These are phyloP conservation scores for Stictonetta naevosa DNA, from an alignment of 2,113 vertebrate genomes.

Conservation along the genomic window DNA sequence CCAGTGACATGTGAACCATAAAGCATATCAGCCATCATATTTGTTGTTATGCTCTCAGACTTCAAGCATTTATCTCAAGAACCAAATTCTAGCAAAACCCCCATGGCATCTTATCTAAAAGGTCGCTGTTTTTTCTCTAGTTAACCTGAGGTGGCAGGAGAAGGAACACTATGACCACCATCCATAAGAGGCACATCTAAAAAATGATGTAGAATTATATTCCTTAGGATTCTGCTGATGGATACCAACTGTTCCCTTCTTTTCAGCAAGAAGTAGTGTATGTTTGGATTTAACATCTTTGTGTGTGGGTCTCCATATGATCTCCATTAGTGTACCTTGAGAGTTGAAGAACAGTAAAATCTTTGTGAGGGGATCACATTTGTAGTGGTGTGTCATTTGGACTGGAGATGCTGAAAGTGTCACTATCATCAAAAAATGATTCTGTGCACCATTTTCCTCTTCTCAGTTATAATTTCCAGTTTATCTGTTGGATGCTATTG, in stretches of 20 bases:
- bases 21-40: background rate
- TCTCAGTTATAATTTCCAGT: background rate
- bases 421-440: background rate
- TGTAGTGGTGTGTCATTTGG: background rate
- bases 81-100: background rate
- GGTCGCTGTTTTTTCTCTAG: background rate
- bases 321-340: background rate
- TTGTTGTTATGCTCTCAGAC: background rate
- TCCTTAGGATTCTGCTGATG: background rate
- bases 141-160: background rate
- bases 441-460: background rate
- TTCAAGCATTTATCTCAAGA: background rate
- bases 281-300: background rate
- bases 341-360: background rate
- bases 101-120: background rate
- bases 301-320: background rate
- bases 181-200: background rate
- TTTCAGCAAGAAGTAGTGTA: background rate
- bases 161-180: background rate
- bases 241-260: background rate
- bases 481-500: background rate
- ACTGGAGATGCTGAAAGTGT: background rate
- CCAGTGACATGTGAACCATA: background rate
- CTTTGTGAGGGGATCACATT: background rate
- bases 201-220: background rate